Base-by-base conservation (phyloP, 2,888 invertebrate genomes). In the Agrotis exclamationis region DNA sequence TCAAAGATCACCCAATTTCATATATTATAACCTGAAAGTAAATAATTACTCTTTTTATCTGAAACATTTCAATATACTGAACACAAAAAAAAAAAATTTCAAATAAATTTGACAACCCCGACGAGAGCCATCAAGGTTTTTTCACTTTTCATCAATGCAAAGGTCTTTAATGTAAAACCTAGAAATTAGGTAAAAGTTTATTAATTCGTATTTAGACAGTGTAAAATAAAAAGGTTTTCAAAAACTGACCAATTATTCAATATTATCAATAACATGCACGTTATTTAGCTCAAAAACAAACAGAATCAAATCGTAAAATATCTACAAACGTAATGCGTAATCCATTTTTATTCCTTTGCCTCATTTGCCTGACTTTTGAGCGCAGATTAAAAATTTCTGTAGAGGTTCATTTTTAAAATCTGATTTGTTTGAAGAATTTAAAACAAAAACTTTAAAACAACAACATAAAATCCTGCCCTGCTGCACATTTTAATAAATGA, bases 101-200 rank as follows among this genome's bases (percentile, higher is more conserved):
- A 85, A 74, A 76, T 77, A 63, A 56, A 54, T 82, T 84, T 85
- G 85, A 83, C 83, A 86, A 63, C 70, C 67, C 56, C 54, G 48
- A 68, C 50, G 59, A 77, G 78, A 86, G 85, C 85, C 85, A 86
- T 74, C 22, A 74, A 47, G 16, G 45, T 65, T 77, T 82, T 83
- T 82, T 77, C 71, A 63, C 51, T 74, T 39, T 33, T 16, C 44
- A 75, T 74, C 44, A 24, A 75, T 56, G 84, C 82, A 84, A 78
- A 78, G 73, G 79, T 47, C 57, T n/a, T 0, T 51, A 24, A 0
- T 73, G 63, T 71, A 63, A 80, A 53, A 80, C 83, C 74, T 70
- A 63, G 9, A 6, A 18, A 1, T 53, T 9, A n/a, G 0, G 4
- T 47, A 58, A 16, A 58, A 18, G 48, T 62, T 53, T 57, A 47